A percentile compares a stretch with the other conserved stretches of the same genome.
Evolutionary conservation across 2,888 invertebrate genomes (phyloP).

Genomic region (Diarsia mendica): DNA sequence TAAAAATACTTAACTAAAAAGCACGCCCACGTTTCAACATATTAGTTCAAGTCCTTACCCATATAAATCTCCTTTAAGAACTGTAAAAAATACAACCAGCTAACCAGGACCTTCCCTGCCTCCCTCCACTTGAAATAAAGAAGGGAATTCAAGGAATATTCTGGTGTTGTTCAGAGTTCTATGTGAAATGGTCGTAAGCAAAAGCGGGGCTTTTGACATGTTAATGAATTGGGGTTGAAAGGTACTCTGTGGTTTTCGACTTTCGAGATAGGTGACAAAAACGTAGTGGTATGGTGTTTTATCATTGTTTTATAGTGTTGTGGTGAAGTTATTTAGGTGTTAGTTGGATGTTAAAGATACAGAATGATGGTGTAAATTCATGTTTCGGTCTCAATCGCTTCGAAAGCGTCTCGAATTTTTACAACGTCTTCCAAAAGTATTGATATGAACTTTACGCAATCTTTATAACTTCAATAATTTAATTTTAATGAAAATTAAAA

Average conservation of each 20-base stretch:
- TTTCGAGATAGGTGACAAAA: constrained; percentile 26
- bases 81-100: constrained; percentile 56
- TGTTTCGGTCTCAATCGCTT: background rate
- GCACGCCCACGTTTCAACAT: constrained; percentile 60
- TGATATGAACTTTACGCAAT: background rate
- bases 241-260: constrained; percentile 29
- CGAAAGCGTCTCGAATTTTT: background rate
- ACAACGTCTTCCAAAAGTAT: background rate
- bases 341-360: background rate
- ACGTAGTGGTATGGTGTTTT: background rate
- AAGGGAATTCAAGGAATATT: background rate
- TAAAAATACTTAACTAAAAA: constrained; percentile 51
- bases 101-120: constrained; percentile 40
- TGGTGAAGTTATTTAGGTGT: background rate
- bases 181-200: constrained; percentile 30
- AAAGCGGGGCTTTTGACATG: constrained; percentile 40
- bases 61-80: constrained; percentile 66
- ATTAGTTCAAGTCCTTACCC: constrained; percentile 68
- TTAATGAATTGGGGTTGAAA: constrained; percentile 54
- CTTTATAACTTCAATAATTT: background rate
- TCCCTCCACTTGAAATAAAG: background rate
- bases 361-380: no score
- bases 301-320: no score
- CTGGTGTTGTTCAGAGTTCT: constrained; percentile 34
- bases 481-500: background rate